phyloP scores from a whole-genome alignment of 2,113 vertebrate genomes.

The Tragelaphus imberbis region DNA sequence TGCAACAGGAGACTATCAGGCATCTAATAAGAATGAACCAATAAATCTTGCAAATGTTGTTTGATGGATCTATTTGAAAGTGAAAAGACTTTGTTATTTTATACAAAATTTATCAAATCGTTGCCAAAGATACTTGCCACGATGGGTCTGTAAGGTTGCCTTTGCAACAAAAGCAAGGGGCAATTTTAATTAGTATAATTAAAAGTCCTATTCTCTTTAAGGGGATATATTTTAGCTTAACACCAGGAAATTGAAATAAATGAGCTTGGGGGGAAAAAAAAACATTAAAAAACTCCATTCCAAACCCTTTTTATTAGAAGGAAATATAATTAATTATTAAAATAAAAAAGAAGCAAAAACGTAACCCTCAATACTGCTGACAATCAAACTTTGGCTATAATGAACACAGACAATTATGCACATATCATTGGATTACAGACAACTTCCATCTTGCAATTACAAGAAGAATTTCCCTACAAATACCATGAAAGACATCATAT shows the following conservation, averaged over 20 bases:
- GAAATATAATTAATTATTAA: constrained; percentile 74
- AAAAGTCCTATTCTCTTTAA: neutral
- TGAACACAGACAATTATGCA: constrained; percentile 70
- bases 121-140: neutral
- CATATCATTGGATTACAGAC: constrained; percentile 69
- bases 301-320: constrained; percentile 65
- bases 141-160: neutral
- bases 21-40: neutral
- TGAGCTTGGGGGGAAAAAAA: neutral
- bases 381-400: constrained; percentile 61
- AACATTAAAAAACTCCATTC: constrained; percentile 44
- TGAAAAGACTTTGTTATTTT: neutral
- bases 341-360: constrained; percentile 64
- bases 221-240: neutral
- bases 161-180: neutral
- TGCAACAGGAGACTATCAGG: neutral
- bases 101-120: neutral
- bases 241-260: neutral
- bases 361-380: constrained; percentile 70
- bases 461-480: constrained; percentile 60
- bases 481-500: constrained; percentile 55
- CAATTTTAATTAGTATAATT: neutral
- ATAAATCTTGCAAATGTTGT: neutral
- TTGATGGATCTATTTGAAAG: neutral
- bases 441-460: constrained; percentile 70